phyloP scores from a whole-genome alignment of 1,140 invertebrate species.

The Phenacoccus solenopsis region DNA sequence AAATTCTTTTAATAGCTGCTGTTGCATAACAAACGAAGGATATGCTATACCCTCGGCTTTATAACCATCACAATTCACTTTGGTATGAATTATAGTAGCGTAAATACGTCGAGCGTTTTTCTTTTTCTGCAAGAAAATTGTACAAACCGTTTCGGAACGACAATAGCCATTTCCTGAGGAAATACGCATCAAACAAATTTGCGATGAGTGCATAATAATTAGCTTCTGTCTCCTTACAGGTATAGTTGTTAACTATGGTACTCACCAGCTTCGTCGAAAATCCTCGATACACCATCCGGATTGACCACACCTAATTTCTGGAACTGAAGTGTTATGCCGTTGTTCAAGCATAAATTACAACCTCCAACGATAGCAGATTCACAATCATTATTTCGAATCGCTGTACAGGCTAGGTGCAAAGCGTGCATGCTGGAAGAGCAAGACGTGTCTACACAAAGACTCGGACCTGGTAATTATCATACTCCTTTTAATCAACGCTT shows the following conservation, averaged over 20 bases:
- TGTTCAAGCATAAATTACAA: slow-evolving; percentile 63
- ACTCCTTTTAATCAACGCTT: no score
- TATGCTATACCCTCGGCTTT: slow-evolving; percentile 62
- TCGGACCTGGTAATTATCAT: slow-evolving; percentile 40
- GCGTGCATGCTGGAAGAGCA: slow-evolving; percentile 77
- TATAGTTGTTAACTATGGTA: background rate
- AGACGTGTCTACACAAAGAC: slow-evolving; percentile 69
- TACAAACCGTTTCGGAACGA: slow-evolving; percentile 55
- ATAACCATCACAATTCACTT: slow-evolving; percentile 71
- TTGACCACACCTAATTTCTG: slow-evolving; percentile 58
- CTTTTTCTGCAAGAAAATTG: slow-evolving; percentile 64
- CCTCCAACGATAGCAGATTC: slow-evolving; percentile 78
- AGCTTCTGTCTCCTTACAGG: background rate
- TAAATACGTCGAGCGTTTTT: slow-evolving; percentile 64
- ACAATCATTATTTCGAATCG: slow-evolving; percentile 58
- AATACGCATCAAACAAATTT: background rate
- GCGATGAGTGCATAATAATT: background rate
- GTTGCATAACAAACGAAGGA: slow-evolving; percentile 68
- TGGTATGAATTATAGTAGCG: slow-evolving; percentile 48
- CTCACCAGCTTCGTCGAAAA: slow-evolving; percentile 62
- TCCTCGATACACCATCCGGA: slow-evolving; percentile 68
- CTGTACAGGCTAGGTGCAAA: slow-evolving; percentile 60
- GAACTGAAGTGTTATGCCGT: slow-evolving; percentile 68
- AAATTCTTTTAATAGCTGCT: slow-evolving; percentile 42
- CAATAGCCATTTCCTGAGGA: slow-evolving; percentile 49